Evolutionary conservation across 2,888 invertebrate genomes (phyloP), one percentile per base, ranked within the genome.

Genomic region (Zelleria hepariella): DNA sequence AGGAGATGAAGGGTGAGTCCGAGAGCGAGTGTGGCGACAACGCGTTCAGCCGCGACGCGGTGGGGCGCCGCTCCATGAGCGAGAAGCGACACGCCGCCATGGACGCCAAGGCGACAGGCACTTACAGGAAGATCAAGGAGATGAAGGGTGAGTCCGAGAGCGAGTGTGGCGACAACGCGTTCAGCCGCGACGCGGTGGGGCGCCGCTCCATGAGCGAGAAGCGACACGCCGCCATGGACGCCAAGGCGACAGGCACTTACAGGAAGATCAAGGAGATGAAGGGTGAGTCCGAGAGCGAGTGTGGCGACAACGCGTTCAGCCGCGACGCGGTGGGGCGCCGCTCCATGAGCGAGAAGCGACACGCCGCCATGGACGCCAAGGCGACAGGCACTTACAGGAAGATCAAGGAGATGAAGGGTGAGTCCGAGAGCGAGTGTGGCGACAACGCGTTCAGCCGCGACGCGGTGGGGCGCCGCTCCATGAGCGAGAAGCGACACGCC

Each of bases 151-250:
- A 32, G 32, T 32, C 32, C n/a, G n/a, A n/a, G n/a, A n/a, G n/a
- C 61, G 88, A 84, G 62, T 75, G 79, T 59, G 85, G 83, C 18
- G 75, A 65, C 18, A 62, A 64, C 7, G 67, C 65, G 27, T 94
- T 94, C 74, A 94, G 95, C 54, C 91, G 99, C 26, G 98, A 99
- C 79, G 98, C 98, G 0, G 93, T 98, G 65, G 98, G 98, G 0
- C 90, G 99, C 26, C 97, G 98, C 76, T 98, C 98, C 75, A 98
- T 99, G 95, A 98, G 98, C 0, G 99, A 99, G 85, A 99, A 99
- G 79, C 91, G 98, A 55, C 98, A 98, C 85, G 98, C 98, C 0
- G 96, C 97, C 2, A 86, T 97, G 62, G 98, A 99, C 88, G 98
- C 99, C 52, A 95, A 95, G 76, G 95, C 92, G 77, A 98, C 97